Base-by-base conservation (phyloP, 35 echinoderm and acorn worm species). In the Apostichopus californicus region DNA sequence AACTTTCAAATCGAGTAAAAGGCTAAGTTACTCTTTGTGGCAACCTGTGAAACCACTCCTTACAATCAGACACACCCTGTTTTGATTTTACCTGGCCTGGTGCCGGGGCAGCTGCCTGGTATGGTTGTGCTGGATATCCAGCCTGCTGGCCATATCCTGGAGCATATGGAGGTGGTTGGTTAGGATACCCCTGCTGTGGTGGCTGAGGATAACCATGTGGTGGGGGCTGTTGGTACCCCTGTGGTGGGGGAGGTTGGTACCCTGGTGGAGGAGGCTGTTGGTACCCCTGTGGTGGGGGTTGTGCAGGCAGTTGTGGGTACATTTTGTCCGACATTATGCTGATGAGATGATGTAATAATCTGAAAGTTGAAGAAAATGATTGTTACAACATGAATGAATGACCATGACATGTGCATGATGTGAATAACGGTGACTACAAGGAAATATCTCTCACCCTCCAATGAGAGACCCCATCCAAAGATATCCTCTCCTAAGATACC, bases 81-180 rank as follows among this genome's bases (percentile, higher is more conserved):
- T 0, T 46, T 46, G 34, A 46, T 46, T 34, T 56, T 56, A 57
- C 53, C 34, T 57, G 53, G 81, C 81, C 54, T 5, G 81, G 81
- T 0, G 9, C 81, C 21, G 53, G 81, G 1, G 80, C 52, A 17
- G 0, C 55, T 7, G 81, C 14, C 17, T 56, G 34, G 57, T 85
- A 85, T 85, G 54, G 81, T 59, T 85, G 81, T 9, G 81, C 17
- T 58, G 81, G 54, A 24, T 85, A 85, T 7, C 81, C 81, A 58
- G 81, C 18, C 8, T 56, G 81, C 23, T 56, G 81, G 57, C 34
- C 34, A 12, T 81, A 81, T 9, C 81, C 81, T 23, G 81, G 54
- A 18, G 81, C 81, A 85, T 85, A 85, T 1, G 81, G 81, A 21
- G 81, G 81, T 85, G 81, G 81, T 85, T 85, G 81, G 24, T 85